Evolutionary conservation across 2,888 invertebrate species (phyloP), one percentile per base, ranked within the genome.

Genomic region (Lathronympha strigana): DNA sequence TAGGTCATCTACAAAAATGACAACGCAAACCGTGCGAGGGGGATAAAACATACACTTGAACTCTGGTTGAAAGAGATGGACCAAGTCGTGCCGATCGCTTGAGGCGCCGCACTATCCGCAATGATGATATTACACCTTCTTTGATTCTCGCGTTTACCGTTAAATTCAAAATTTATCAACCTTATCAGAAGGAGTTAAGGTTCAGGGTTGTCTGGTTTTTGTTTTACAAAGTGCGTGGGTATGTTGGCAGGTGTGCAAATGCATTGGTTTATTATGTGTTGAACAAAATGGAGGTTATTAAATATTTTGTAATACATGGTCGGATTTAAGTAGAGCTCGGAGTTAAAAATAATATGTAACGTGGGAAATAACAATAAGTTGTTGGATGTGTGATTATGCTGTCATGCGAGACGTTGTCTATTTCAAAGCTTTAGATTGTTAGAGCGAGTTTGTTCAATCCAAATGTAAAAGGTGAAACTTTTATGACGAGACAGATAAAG

Each of bases 1-100:
- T 71, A 83, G 89, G 86, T 87, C 86, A 84, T 86, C 83, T 83
- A 82, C 83, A 86, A 88, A 89, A 88, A 89, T 88, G 87, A 89
- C 88, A 88, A 83, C 79, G 83, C 83, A 81, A 83, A 81, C 55
- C 61, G 74, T 31, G 50, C 67, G 77, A 85, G 28, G 54, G 73
- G 69, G 81, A 82, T 2, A 47, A 31, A 69, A 60, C 4, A 76
- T 78, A 80, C 9, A 25, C 68, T 54, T 19, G 50, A 17, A 1
- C 23, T 21, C 19, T 33, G 80, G 43, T 68, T 5, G 72, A 84
- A 57, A 71, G 76, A 69, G 84, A 82, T 23, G 67, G 61, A 50
- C 67, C 68, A 73, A 62, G 66, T 77, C 82, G 80, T 79, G 82
- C 79, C 75, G 77, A 82, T 74, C 75, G 84, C 89, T 78, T 66